Percentiles rank a stretch among this genome's conserved stretches.
Conservation (phyloP, 2,888 invertebrate species). For the Synanthedon vespiformis region DNA sequence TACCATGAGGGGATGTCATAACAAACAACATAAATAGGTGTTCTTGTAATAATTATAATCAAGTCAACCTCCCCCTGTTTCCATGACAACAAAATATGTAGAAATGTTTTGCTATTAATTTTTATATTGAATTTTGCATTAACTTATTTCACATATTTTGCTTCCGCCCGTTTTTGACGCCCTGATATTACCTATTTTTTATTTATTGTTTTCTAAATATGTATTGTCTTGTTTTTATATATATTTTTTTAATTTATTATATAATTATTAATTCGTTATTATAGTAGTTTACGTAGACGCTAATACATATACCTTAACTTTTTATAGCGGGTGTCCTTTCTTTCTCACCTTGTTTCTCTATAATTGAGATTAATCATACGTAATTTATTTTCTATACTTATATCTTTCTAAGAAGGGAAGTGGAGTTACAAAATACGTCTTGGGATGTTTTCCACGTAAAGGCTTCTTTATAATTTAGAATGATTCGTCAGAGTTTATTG, state of each 20-base stretch:
- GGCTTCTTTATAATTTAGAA: too few relatives aligned
- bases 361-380: too few relatives aligned
- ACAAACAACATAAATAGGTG: constrained; percentile 15
- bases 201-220: constrained; percentile 17
- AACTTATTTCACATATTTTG: constrained; percentile 25
- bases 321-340: too few relatives aligned
- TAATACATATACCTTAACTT: too few relatives aligned
- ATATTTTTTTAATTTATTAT: not conserved
- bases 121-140: constrained; percentile 17
- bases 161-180: constrained; percentile 43
- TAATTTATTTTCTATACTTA: too few relatives aligned
- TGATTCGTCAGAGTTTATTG: too few relatives aligned
- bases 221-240: not conserved
- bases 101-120: constrained; percentile 25
- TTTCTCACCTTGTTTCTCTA: too few relatives aligned
- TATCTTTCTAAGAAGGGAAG: too few relatives aligned
- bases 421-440: too few relatives aligned
- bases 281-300: too few relatives aligned
- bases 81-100: constrained; percentile 34
- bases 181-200: constrained; percentile 38
- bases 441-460: too few relatives aligned
- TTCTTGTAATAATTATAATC: constrained; percentile 27
- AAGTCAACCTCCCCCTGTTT: constrained; percentile 67
- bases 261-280: too few relatives aligned
- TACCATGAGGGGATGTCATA: constrained; percentile 60